Base-by-base conservation (phyloP, 35 echinoderm and acorn worm species). In the Acanthaster planci region DNA sequence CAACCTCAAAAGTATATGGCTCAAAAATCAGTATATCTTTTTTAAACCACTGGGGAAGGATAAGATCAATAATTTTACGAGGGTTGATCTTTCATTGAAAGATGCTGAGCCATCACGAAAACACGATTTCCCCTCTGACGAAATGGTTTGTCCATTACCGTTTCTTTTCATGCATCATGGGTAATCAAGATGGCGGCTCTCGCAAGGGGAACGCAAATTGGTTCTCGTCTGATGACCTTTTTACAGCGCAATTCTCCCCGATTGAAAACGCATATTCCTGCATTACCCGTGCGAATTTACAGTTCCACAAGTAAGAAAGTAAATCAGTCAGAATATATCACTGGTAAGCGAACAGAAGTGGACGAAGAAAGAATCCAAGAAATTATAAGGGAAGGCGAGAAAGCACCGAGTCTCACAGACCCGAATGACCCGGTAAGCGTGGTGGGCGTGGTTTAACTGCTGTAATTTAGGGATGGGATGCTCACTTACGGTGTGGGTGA, bases 221-320 rank as follows among this genome's bases (percentile, higher is more conserved):
- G 82, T 10, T 67, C 39, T 18, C 23, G 38, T 52, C 26, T 89
- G 36, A 21, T 82, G 10, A 38, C 19, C 38, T 31, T 67, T 39
- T 82, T 82, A 75, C 57, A 32, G 39, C 35, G 77, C 30, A 42
- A 81, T 89, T 18, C 58, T 18, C 55, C 27, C 1, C 32, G 16
- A 67, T 21, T 89, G 8, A 76, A 22, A 51, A 39, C 38, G 15
- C 40, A 81, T 81, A 52, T 53, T 52, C 40, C 27, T 18, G 47
- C 47, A n/a, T 8, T 52, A 81, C 87, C 77, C 29, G 64, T 78
- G 38, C 53, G 54, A 35, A 22, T 64, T 9, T 95, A 84, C 30
- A 95, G 85, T 68, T 95, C 93, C 40, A 95, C 93, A 10, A 85
- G 83, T 14, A 95, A 91, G 23, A 95, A 95, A 80, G 85, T 88